Conservation (phyloP, 2,888 invertebrate genomes). For the Drosophila crucigera region DNA sequence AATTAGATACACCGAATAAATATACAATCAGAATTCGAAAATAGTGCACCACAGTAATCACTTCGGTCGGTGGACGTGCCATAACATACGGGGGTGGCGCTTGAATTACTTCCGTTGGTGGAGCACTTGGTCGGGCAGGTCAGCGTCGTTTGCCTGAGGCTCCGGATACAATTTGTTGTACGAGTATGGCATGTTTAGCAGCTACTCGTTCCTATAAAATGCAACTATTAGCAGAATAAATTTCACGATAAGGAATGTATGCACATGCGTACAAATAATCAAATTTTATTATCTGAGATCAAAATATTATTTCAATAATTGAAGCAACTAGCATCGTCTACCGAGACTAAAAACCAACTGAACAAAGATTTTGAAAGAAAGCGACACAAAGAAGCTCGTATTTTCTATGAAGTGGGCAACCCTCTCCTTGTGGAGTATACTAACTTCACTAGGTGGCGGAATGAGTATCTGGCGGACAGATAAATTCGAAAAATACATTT, state of each 20-base stretch:
- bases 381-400: background rate
- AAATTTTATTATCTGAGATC: background rate
- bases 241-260: background rate
- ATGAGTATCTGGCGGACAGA: background rate
- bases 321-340: slow-evolving; percentile 1
- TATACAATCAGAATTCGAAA: background rate
- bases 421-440: background rate
- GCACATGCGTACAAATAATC: background rate
- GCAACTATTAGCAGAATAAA: background rate
- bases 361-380: background rate
- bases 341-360: slow-evolving; percentile 6
- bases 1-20: background rate
- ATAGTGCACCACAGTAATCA: slow-evolving; percentile 38
- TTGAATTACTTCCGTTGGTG: slow-evolving; percentile 26
- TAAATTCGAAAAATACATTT: background rate
- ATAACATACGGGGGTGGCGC: background rate
- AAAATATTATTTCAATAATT: background rate
- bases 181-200: slow-evolving; percentile 41
- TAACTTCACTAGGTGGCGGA: background rate
- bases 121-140: slow-evolving; percentile 22
- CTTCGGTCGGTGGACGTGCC: background rate
- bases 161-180: slow-evolving; percentile 25
- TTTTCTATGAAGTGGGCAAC: background rate
- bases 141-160: slow-evolving; percentile 32
- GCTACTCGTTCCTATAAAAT: background rate